Percentiles rank a stretch among this genome's conserved stretches.
Evolutionary conservation across 2,888 invertebrate genomes (phyloP).

Genomic region (Drosophila dives): DNA sequence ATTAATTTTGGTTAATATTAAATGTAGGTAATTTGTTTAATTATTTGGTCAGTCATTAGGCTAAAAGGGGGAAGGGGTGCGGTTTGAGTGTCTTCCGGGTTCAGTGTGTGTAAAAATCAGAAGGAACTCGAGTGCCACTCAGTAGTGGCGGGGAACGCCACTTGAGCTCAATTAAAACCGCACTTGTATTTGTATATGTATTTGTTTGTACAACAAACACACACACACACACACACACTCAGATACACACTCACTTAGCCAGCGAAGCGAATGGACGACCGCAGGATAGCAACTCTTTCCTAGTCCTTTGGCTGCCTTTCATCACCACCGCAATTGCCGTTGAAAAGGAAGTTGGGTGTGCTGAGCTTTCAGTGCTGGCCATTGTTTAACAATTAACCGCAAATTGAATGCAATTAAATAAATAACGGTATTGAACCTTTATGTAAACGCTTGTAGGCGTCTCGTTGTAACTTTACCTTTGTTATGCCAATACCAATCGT

Average conservation of each 20-base stretch:
- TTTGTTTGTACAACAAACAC: slow-evolving; percentile 78
- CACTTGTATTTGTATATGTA: slow-evolving; percentile 64
- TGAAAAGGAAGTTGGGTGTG: slow-evolving; percentile 20
- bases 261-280: slow-evolving; percentile 37
- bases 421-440: slow-evolving; percentile 82
- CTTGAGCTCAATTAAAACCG: slow-evolving; percentile 81
- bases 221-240: neutral
- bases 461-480: slow-evolving; percentile 44
- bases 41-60: slow-evolving; percentile 64
- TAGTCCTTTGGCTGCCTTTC: slow-evolving; percentile 2
- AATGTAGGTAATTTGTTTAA: slow-evolving; percentile 31
- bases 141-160: slow-evolving; percentile 39
- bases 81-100: neutral
- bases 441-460: slow-evolving; percentile 74
- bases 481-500: slow-evolving; percentile 39
- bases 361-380: slow-evolving; percentile 46
- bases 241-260: slow-evolving; percentile 63
- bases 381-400: slow-evolving; percentile 82
- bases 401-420: slow-evolving; percentile 82
- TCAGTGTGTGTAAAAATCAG: slow-evolving; percentile 37
- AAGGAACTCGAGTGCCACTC: slow-evolving; percentile 12
- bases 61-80: slow-evolving; percentile 35
- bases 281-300: slow-evolving; percentile 24
- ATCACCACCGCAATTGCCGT: neutral
- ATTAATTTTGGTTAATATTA: slow-evolving; percentile 57